Evolutionary conservation across 2,888 invertebrate species (phyloP).

Genomic region (Melinopterus prodromus): DNA sequence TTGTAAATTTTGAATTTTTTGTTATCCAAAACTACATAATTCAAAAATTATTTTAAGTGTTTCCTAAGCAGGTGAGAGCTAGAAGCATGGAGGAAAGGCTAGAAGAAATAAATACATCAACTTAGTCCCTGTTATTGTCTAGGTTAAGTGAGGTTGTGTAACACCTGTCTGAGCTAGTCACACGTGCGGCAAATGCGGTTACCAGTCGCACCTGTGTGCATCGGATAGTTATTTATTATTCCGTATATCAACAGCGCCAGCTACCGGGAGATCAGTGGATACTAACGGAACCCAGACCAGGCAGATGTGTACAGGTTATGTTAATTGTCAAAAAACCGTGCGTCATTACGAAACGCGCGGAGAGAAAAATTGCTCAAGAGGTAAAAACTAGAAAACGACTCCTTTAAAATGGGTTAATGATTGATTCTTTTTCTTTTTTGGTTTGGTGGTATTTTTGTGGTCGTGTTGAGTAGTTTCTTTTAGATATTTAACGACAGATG

Average conservation of each 20-base stretch:
- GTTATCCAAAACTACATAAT: too few species aligned
- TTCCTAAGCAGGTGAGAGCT: not conserved
- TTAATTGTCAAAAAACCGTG: not conserved
- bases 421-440: not conserved
- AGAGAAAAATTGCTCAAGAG: not conserved
- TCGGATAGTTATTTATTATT: not conserved
- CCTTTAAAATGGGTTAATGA: not conserved
- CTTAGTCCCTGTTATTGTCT: not conserved
- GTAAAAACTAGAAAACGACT: not conserved
- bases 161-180: not conserved
- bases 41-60: too few species aligned
- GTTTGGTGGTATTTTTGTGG: not conserved
- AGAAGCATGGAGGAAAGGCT: too few species aligned
- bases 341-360: not conserved
- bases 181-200: not conserved
- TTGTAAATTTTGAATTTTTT: too few species aligned
- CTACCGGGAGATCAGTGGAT: not conserved
- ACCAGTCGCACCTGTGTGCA: not conserved
- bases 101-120: not conserved
- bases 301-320: constrained; percentile 4
- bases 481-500: not conserved
- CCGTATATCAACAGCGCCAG: not conserved
- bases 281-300: not conserved
- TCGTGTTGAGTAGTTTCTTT: not conserved
- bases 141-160: not conserved